Evolutionary conservation across 2,113 vertebrate species (phyloP).

Genomic region (Lampris incognitus): DNA sequence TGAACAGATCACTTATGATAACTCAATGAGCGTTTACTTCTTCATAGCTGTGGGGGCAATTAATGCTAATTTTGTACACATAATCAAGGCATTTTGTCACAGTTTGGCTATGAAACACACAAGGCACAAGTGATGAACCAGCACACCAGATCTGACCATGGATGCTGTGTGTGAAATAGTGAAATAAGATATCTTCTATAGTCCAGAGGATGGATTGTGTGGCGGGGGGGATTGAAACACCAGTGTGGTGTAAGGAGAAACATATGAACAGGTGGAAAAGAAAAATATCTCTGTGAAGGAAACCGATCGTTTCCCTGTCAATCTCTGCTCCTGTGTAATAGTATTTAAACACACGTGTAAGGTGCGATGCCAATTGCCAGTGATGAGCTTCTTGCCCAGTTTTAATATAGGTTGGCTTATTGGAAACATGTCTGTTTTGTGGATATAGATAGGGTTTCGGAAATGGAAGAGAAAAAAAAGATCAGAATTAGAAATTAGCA

Average conservation of each 20-base stretch:
- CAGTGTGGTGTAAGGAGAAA: constrained; percentile 48
- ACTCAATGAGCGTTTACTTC: too few species aligned
- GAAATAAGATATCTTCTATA: constrained; percentile 53
- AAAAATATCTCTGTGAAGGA: constrained; percentile 47
- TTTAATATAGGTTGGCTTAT: constrained; percentile 3
- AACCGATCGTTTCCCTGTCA: constrained; percentile 24
- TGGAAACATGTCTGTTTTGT: not conserved
- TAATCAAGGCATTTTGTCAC: constrained; percentile 1
- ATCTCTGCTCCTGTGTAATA: constrained; percentile 2
- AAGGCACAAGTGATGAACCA: constrained; percentile 11
- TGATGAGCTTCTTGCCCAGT: constrained; percentile 11
- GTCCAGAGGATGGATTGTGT: constrained; percentile 51
- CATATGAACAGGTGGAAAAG: constrained; percentile 65
- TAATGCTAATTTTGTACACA: not conserved
- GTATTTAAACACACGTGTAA: constrained; percentile 23
- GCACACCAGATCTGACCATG: constrained; percentile 44
- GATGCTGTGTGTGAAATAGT: constrained; percentile 38
- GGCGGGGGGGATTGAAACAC: constrained; percentile 57
- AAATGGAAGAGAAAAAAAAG: not conserved
- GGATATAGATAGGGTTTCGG: not conserved
- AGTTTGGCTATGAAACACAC: not conserved
- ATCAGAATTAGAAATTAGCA: not conserved
- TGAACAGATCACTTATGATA: too few species aligned
- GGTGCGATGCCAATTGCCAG: not conserved
- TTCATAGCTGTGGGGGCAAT: not conserved